phyloP scores from a whole-genome alignment of 2,113 vertebrate genomes.

The Larimichthys polyactis region DNA sequence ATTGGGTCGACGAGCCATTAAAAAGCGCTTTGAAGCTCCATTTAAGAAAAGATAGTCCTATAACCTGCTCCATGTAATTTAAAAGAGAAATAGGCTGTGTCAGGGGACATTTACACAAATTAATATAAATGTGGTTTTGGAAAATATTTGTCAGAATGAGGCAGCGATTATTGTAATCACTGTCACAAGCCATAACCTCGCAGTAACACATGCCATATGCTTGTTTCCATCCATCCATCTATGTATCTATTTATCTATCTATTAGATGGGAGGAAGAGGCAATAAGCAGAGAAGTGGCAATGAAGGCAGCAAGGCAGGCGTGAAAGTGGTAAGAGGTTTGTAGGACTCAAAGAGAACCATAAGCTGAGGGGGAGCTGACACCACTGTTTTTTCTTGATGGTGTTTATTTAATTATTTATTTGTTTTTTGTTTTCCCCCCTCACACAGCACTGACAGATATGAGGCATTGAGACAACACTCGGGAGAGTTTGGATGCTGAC shows the following conservation, averaged over 20 bases:
- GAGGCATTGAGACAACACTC: conserved; percentile 29
- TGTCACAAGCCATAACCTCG: conserved; percentile 29
- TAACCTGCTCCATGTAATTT: conserved; percentile 62
- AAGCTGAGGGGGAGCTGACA: conserved; percentile 45
- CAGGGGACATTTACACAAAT: conserved; percentile 46
- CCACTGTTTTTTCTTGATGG: conserved; percentile 43
- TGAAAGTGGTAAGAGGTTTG: conserved; percentile 21
- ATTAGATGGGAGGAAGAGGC: conserved; percentile 1
- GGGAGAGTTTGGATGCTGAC: conserved; percentile 46
- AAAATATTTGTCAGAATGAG: conserved; percentile 67
- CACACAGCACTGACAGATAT: conserved; percentile 39
- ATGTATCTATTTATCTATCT: conserved; percentile 12
- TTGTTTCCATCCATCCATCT: conserved; percentile 21
- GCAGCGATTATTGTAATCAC: conserved; percentile 45
- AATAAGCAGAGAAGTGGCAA: conserved; percentile 11
- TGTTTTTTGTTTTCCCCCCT: conserved; percentile 9
- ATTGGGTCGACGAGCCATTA: conserved; percentile 56
- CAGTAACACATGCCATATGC: conserved; percentile 2
- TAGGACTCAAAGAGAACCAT: conserved; percentile 35
- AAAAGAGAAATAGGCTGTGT: conserved; percentile 57
- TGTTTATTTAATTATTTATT: conserved; percentile 28
- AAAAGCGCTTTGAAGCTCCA: conserved; percentile 64
- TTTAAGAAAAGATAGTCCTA: conserved; percentile 56
- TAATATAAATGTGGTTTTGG: conserved; percentile 51
- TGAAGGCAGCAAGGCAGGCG: conserved; percentile 16